Conservation (phyloP, 92 coral and sea anemone genomes). For the Phenganax subtilis region DNA sequence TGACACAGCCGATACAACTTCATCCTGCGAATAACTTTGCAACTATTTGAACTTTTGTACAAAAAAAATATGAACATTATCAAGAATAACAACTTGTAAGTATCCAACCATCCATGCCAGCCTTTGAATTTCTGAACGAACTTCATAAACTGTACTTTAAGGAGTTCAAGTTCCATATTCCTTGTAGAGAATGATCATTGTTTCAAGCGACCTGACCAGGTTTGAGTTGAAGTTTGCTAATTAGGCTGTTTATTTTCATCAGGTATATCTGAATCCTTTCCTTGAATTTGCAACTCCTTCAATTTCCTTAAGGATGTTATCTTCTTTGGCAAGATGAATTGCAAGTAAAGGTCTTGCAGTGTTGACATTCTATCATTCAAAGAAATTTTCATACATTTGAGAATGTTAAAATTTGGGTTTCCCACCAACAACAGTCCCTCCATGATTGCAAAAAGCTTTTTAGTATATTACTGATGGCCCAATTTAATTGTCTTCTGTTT, state of each 20-base stretch:
- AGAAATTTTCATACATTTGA: slow-evolving; percentile 22
- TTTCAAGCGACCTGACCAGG: slow-evolving; percentile 4
- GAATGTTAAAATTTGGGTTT: neutral
- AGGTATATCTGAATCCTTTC: slow-evolving; percentile 1
- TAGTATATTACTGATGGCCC: slow-evolving; percentile 17
- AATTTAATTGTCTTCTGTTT: slow-evolving; percentile 19
- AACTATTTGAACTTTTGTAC: slow-evolving; percentile 46
- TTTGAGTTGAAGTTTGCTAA: neutral
- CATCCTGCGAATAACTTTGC: slow-evolving; percentile 45
- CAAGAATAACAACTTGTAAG: slow-evolving; percentile 32
- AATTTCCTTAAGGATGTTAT: neutral
- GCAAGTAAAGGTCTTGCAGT: slow-evolving; percentile 10
- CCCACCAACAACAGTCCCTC: neutral
- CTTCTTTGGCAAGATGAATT: slow-evolving; percentile 6
- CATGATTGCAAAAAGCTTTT: slow-evolving; percentile 14
- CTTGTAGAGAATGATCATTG: slow-evolving; percentile 1
- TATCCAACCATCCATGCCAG: slow-evolving; percentile 50
- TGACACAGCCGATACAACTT: slow-evolving; percentile 44
- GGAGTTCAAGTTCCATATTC: slow-evolving; percentile 10
- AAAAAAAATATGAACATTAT: slow-evolving; percentile 27
- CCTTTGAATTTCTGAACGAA: slow-evolving; percentile 43
- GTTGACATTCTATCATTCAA: slow-evolving; percentile 21
- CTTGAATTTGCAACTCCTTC: slow-evolving; percentile 19
- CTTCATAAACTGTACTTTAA: slow-evolving; percentile 39
- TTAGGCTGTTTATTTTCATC: neutral